phyloP scores from a whole-genome alignment of 2,888 invertebrate genomes.

The Eupelmus urozonus region DNA sequence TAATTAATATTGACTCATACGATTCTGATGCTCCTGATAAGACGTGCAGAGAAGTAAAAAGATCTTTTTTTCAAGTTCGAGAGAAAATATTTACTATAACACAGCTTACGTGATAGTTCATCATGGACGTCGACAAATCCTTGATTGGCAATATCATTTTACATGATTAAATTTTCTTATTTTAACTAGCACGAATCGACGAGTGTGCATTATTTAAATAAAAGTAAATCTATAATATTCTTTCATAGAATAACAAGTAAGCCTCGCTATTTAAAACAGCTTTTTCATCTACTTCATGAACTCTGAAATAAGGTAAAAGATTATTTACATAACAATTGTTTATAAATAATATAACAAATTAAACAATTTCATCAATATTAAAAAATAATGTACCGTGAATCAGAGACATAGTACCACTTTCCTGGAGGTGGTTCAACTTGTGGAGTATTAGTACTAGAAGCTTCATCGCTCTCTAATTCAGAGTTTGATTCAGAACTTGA shows the following conservation, averaged over 20 bases:
- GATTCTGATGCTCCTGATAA: constrained; percentile 22
- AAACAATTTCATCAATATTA: no score
- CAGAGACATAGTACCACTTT: constrained; percentile 96
- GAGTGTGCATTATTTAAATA: constrained; percentile 37
- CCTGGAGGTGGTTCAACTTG: constrained; percentile 81
- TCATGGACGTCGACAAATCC: constrained; percentile 31
- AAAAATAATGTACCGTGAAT: constrained; percentile 81
- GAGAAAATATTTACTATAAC: constrained; percentile 35
- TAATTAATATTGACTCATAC: constrained; percentile 26
- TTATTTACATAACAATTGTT: neutral
- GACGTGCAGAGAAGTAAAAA: constrained; percentile 19
- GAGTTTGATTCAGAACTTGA: constrained; percentile 73
- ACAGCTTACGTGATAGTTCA: constrained; percentile 27
- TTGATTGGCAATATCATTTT: constrained; percentile 37
- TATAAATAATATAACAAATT: neutral
- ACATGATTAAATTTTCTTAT: constrained; percentile 17
- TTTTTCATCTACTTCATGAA: constrained; percentile 88
- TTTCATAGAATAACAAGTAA: constrained; percentile 97
- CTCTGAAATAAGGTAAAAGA: constrained; percentile 74
- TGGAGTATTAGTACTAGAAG: constrained; percentile 71
- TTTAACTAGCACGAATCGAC: constrained; percentile 37
- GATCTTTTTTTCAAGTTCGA: constrained; percentile 5
- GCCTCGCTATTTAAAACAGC: constrained; percentile 92
- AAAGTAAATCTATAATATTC: constrained; percentile 83
- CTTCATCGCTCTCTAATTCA: constrained; percentile 76